These are phyloP conservation scores for Heliothis peltigera DNA, from an alignment of 2,888 invertebrate species.

Conservation along the genomic window DNA sequence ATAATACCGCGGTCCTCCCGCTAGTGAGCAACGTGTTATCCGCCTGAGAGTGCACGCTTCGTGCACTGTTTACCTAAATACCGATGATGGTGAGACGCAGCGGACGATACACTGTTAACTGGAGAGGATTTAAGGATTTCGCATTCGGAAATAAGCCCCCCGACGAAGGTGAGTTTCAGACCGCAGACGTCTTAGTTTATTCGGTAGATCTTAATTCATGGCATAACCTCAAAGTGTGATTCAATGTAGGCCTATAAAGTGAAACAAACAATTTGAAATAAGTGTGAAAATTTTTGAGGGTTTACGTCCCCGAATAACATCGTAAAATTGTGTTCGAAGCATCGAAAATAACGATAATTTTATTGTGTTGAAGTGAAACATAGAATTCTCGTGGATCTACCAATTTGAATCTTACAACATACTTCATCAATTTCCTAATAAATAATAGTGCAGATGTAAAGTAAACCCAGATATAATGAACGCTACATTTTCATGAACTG, in stretches of 20 bases:
- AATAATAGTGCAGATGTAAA: conserved; percentile 22
- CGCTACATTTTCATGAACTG: conserved; percentile 34
- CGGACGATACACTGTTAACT: conserved; percentile 88
- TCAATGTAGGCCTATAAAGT: conserved; percentile 27
- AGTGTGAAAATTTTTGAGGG: conserved; percentile 24
- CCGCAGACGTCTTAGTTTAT: conserved; percentile 52
- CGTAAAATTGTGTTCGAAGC: conserved; percentile 29
- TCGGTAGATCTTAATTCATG: conserved; percentile 47
- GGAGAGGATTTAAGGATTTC: conserved; percentile 87
- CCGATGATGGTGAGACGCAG: conserved; percentile 88
- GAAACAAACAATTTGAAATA: conserved; percentile 26
- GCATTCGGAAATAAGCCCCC: conserved; percentile 85
- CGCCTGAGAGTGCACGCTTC: conserved; percentile 58
- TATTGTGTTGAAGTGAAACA: conserved; percentile 13
- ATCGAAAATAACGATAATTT: conserved; percentile 28
- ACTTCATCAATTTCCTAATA: conserved; percentile 17
- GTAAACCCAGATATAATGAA: conserved; percentile 25
- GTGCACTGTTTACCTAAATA: conserved; percentile 62
- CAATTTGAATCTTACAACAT: conserved; percentile 12
- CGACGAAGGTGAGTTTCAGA: conserved; percentile 82
- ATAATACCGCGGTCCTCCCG: conserved; percentile 66
- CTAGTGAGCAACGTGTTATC: conserved; percentile 67
- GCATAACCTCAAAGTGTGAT: conserved; percentile 74
- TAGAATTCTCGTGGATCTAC: conserved; percentile 12
- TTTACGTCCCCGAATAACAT: conserved; percentile 28